Evolutionary conservation across 2,797 vertebrate species (phyloP).

Genomic region (Peromyscus eremicus): DNA sequence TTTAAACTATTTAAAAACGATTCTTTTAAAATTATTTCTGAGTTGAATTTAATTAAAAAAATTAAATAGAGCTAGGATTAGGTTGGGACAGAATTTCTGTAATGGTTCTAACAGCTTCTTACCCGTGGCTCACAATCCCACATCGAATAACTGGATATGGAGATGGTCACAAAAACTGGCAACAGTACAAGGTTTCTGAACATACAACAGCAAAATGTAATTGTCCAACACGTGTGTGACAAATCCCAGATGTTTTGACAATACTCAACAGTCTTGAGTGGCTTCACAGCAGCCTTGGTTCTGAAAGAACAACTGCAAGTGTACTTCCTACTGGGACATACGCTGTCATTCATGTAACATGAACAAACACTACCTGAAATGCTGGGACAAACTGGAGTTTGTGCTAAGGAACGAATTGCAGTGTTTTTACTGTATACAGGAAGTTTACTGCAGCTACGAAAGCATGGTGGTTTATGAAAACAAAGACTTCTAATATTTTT

Average conservation of each 20-base stretch:
- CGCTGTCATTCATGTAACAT: neutral
- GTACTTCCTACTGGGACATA: neutral
- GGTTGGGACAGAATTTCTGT: too few relatives aligned
- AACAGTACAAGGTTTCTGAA: neutral
- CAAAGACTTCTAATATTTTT: neutral
- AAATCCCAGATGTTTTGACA: neutral
- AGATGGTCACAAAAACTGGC: neutral
- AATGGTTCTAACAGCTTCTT: neutral
- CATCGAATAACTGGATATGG: too few relatives aligned
- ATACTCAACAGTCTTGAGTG: neutral
- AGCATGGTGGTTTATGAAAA: neutral
- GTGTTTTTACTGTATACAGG: neutral
- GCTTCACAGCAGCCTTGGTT: neutral
- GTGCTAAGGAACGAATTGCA: neutral
- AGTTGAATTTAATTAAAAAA: too few relatives aligned
- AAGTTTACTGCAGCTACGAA: neutral
- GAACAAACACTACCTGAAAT: neutral
- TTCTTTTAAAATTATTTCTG: too few relatives aligned
- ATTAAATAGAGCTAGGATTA: too few relatives aligned
- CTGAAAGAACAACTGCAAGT: accelerated
- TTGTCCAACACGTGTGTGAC: neutral
- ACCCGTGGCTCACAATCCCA: neutral
- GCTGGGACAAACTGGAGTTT: neutral
- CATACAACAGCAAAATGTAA: neutral
- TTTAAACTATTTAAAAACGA: too few relatives aligned